Evolutionary conservation across 1,140 invertebrate genomes (phyloP).

Genomic region (Yoshiicerus persimilis): DNA sequence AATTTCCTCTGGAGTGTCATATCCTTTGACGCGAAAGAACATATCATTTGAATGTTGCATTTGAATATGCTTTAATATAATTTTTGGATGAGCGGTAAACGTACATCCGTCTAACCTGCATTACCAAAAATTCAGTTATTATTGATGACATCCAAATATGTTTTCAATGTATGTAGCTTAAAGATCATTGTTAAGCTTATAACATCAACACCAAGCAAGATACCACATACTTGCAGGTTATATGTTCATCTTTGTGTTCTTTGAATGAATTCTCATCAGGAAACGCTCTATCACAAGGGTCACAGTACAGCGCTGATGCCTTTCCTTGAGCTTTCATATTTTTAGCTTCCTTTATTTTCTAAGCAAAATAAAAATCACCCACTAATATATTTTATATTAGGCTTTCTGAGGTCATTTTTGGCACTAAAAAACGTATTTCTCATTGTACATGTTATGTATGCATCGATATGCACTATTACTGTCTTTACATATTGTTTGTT

Average conservation of each 20-base stretch:
- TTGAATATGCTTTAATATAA: constrained; percentile 75
- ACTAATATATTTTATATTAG: too few species aligned
- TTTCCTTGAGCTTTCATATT: neutral
- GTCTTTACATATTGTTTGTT: too few species aligned
- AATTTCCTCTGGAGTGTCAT: constrained; percentile 76
- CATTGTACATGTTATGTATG: too few species aligned
- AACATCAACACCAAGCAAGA: neutral
- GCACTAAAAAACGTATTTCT: too few species aligned
- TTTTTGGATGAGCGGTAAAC: constrained; percentile 73
- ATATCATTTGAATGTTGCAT: constrained; percentile 78
- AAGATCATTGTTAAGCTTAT: neutral
- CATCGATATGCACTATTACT: too few species aligned
- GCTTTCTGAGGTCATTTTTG: too few species aligned
- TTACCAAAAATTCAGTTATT: constrained; percentile 49
- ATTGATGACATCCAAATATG: too few species aligned
- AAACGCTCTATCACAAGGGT: constrained; percentile 75
- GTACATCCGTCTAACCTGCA: constrained; percentile 79
- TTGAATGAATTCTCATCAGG: constrained; percentile 60
- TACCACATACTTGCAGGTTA: constrained; percentile 51
- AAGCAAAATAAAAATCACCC: neutral
- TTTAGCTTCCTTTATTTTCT: neutral
- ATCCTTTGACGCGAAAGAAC: constrained; percentile 71
- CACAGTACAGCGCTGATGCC: constrained; percentile 59
- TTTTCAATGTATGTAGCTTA: neutral
- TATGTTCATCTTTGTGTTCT: constrained; percentile 69